Evolutionary conservation across 2,797 vertebrate species (phyloP).

Genomic region (Brachyalestes nurse): DNA sequence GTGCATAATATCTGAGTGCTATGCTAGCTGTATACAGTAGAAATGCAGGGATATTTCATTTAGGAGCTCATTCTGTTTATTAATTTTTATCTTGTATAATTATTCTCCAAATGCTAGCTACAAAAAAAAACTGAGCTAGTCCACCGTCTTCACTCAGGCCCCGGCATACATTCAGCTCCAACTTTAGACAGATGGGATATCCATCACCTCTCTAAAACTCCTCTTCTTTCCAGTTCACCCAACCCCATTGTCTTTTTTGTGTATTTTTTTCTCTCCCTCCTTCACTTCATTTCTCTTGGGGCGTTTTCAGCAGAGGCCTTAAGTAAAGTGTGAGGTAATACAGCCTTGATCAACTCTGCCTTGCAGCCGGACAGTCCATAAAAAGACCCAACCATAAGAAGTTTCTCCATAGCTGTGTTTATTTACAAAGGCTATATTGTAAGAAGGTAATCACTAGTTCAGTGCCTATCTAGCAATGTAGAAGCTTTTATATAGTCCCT

Average conservation of each 20-base stretch:
- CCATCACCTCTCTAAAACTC: conserved; percentile 68
- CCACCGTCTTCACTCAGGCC: not conserved
- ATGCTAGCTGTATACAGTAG: not conserved
- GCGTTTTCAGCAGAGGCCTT: conserved; percentile 66
- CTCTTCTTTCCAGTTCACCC: conserved; percentile 58
- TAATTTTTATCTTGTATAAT: too few species aligned
- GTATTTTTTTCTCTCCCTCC: conserved; percentile 41
- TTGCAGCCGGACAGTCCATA: conserved; percentile 72
- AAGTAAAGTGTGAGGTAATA: conserved; percentile 69
- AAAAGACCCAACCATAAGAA: conserved; percentile 16
- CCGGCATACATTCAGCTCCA: conserved; percentile 58
- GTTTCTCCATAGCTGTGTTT: conserved; percentile 12
- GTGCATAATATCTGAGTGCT: not conserved
- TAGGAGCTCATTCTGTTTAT: not conserved
- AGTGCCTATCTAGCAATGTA: too few species aligned
- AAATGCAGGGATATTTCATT: not conserved
- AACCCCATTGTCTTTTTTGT: conserved; percentile 38
- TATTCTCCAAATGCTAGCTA: not conserved
- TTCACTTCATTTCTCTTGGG: conserved; percentile 42
- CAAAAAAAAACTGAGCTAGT: not conserved
- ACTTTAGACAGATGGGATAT: conserved; percentile 79
- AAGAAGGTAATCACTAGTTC: not conserved
- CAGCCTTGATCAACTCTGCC: conserved; percentile 70
- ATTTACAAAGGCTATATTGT: not conserved
- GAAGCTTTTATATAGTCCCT: not conserved